Evolutionary conservation across 2,797 vertebrate genomes (phyloP), one percentile per base, ranked within the genome.

Genomic region (Leptatherina wallacei): DNA sequence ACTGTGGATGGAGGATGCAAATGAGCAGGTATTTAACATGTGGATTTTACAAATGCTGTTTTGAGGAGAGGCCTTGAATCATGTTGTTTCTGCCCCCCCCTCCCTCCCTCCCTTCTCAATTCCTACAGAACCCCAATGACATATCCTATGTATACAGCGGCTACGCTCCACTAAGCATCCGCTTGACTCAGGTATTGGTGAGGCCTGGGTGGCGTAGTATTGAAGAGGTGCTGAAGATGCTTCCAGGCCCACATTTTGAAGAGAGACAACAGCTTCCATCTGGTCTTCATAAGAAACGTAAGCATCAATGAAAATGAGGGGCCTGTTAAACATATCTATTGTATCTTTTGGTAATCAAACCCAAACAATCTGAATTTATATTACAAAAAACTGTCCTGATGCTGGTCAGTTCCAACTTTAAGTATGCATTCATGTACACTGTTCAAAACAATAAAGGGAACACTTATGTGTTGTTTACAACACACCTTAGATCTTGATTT

Each of bases 121-220:
- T 56, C 24, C 60, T 27, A 20, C 93, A 99, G 98, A 99, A 97
- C 79, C 98, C 98, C 59, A 99, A 97, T 0, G 98, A 99, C 86
- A 98, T 99, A 88, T 99, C 98, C 0, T 99, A 99, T 0, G 98
- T 99, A 67, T 98, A 99, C 93, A 99, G 98, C 0, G 98, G 98
- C 60, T 99, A 99, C 0, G 98, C 98, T 0, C 98, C 98, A 0
- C 94, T 99, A 0, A 99, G 97, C 2, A 96, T 99, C 62, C 95
- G 98, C 8, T 94, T 99, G 70, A 96, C 98, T 0, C 98, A 99
- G 90, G 92, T 99, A 1, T 92, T 99, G 36, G 95, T 97, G 4
- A 93, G 98, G 20, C 98, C 98, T 0, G 98, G 98, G 4, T 99
- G 98, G 98, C 94, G 98, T 2, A 99, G 98, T 89, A 99, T 99